A percentile compares a stretch with the other conserved stretches of the same genome.
Conservation (phyloP, 2,797 vertebrate species). For the Sebastes iracundus region DNA sequence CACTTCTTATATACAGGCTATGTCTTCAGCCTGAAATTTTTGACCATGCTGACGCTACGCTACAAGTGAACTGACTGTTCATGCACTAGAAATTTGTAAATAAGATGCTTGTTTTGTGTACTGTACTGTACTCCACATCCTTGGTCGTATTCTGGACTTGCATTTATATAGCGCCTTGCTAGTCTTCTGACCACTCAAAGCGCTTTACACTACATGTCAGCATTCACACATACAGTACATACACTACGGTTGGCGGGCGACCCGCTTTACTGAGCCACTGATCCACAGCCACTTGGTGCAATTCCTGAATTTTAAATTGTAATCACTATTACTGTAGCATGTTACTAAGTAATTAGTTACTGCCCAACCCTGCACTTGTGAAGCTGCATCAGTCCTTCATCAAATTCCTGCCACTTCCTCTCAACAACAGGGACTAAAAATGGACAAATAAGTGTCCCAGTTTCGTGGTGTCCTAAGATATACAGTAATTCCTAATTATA, state of each 20-base stretch:
- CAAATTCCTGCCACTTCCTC: background rate
- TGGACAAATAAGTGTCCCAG: background rate
- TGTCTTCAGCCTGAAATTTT: too few relatives aligned
- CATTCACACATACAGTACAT: too few relatives aligned
- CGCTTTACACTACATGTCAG: too few relatives aligned
- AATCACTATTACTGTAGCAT: background rate
- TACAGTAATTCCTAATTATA: conserved; percentile 31
- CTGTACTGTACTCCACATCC: background rate
- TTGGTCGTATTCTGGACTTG: background rate
- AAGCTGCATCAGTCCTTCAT: background rate
- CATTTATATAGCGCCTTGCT: background rate
- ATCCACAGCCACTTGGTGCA: background rate
- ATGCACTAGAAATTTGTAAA: background rate
- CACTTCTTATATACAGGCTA: too few relatives aligned
- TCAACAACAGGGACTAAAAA: background rate
- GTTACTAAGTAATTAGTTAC: background rate
- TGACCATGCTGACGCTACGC: background rate
- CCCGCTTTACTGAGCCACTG: background rate
- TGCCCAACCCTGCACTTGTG: background rate
- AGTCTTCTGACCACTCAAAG: background rate
- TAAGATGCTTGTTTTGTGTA: background rate
- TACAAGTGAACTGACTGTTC: too few relatives aligned
- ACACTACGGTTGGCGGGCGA: too few relatives aligned
- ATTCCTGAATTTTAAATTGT: background rate
- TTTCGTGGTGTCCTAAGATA: conserved; percentile 17